These are phyloP conservation scores for Anoplolepis gracilipes DNA, from an alignment of 1,140 invertebrate genomes.

Conservation along the genomic window DNA sequence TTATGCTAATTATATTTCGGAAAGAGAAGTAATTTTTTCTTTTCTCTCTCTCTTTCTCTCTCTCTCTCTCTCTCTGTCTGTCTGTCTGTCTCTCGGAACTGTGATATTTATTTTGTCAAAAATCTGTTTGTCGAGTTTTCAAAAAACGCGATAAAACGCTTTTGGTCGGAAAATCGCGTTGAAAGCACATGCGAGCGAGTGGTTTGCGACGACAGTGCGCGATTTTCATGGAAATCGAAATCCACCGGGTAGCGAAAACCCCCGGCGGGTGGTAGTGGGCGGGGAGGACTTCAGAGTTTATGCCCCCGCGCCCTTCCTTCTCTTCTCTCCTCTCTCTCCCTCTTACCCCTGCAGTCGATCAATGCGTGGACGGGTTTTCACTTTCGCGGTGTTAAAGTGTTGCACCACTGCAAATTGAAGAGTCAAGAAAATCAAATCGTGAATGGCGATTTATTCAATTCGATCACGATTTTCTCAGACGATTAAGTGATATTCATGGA, in stretches of 20 bases:
- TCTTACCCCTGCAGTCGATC: slow-evolving; percentile 84
- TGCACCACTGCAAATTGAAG: slow-evolving; percentile 77
- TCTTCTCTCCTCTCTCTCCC: slow-evolving; percentile 64
- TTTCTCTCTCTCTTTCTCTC: no score
- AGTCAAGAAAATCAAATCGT: slow-evolving; percentile 31
- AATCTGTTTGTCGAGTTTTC: slow-evolving; percentile 10
- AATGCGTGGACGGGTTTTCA: slow-evolving; percentile 86
- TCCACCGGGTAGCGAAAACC: slow-evolving; percentile 73
- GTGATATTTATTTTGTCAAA: slow-evolving; percentile 19
- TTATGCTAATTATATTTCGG: background rate
- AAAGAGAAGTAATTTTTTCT: background rate
- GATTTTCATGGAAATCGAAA: slow-evolving; percentile 77
- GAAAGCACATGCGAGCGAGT: slow-evolving; percentile 43
- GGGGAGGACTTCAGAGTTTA: slow-evolving; percentile 79
- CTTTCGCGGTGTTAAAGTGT: slow-evolving; percentile 85
- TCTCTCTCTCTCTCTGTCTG: no score
- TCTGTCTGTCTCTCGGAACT: background rate
- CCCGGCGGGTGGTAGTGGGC: slow-evolving; percentile 58
- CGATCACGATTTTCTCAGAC: background rate
- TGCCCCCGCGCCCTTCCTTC: slow-evolving; percentile 71
- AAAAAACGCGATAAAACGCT: slow-evolving; percentile 29
- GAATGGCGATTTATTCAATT: slow-evolving; percentile 5
- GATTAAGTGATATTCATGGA: slow-evolving; percentile 1
- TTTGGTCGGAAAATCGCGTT: slow-evolving; percentile 20
- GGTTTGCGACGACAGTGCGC: slow-evolving; percentile 47